Conservation (phyloP, 1,140 invertebrate genomes). For the Papilio dardanus region DNA sequence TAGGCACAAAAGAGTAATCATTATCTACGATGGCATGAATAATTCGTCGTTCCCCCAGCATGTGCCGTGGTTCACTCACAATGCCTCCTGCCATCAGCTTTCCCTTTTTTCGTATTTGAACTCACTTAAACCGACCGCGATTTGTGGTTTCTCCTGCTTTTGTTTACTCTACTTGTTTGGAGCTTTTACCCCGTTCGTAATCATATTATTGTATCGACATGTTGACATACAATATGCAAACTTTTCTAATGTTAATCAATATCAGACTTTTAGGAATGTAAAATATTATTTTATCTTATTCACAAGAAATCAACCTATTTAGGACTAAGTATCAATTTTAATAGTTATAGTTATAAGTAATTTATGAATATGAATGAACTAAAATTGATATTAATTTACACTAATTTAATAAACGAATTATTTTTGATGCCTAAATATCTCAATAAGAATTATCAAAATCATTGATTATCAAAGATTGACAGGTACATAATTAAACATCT, state of each 20-base stretch:
- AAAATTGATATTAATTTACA: too few relatives aligned
- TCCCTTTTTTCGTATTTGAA: constrained; percentile 78
- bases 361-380: too few relatives aligned
- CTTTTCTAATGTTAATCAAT: constrained; percentile 6
- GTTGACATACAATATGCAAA: constrained; percentile 32
- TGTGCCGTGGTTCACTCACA: constrained; percentile 64
- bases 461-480: too few relatives aligned
- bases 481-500: background rate
- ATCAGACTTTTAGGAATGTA: background rate
- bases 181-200: constrained; percentile 54
- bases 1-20: constrained; percentile 25
- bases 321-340: too few relatives aligned
- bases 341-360: too few relatives aligned
- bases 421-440: too few relatives aligned
- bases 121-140: constrained; percentile 71
- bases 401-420: too few relatives aligned
- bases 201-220: constrained; percentile 65
- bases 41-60: constrained; percentile 39
- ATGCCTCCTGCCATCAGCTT: constrained; percentile 59
- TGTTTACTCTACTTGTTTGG: constrained; percentile 67
- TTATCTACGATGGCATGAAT: constrained; percentile 29
- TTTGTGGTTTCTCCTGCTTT: constrained; percentile 60
- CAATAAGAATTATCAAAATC: too few relatives aligned
- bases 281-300: background rate
- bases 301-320: too few relatives aligned